phyloP scores from a whole-genome alignment of 2,797 vertebrate genomes.

The Harpagifer antarcticus region DNA sequence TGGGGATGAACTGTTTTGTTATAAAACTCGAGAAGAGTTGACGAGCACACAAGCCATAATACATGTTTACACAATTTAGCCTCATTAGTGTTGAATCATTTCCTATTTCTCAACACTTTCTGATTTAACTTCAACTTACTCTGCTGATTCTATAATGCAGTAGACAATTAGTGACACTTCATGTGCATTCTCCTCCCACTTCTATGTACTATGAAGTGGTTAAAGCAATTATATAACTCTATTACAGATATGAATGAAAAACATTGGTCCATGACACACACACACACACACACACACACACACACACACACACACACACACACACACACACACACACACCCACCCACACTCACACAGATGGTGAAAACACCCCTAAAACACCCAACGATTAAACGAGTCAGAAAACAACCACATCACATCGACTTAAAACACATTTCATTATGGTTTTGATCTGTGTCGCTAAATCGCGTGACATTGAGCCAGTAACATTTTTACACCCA shows the following conservation, averaged over 20 bases:
- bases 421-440: slow-evolving; percentile 74
- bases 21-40: background rate
- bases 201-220: background rate
- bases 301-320: slow-evolving; percentile 44
- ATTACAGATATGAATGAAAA: slow-evolving; percentile 1
- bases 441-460: slow-evolving; percentile 70
- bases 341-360: slow-evolving; percentile 37
- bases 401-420: slow-evolving; percentile 77
- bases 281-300: slow-evolving; percentile 43
- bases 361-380: slow-evolving; percentile 61
- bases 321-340: slow-evolving; percentile 29
- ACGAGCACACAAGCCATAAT: background rate
- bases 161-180: background rate
- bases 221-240: background rate
- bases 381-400: slow-evolving; percentile 69
- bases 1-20: background rate
- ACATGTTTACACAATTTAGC: background rate
- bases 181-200: background rate
- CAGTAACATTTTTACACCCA: slow-evolving; percentile 60
- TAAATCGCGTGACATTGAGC: slow-evolving; percentile 59
- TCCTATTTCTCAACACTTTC: background rate
- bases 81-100: too few relatives aligned
- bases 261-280: slow-evolving; percentile 28
- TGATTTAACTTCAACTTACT: background rate
- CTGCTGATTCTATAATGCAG: background rate